These are phyloP conservation scores for Dicranocentrus wangi DNA, from an alignment of 2,888 invertebrate species.

Conservation along the genomic window DNA sequence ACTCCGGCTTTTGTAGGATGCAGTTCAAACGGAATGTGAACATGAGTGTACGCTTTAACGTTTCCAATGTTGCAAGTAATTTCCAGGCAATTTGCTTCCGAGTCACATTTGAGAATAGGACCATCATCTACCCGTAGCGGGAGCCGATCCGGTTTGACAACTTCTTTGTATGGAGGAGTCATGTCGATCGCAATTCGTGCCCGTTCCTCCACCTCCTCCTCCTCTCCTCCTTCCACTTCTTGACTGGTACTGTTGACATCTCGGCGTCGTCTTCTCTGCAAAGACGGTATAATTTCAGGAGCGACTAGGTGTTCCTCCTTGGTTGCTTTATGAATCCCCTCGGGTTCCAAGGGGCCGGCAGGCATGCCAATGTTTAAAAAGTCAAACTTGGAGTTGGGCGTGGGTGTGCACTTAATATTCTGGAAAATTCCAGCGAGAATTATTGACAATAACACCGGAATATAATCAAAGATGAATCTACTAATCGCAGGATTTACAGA, in stretches of 20 bases:
- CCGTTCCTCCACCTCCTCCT: not conserved
- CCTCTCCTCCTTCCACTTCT: not conserved
- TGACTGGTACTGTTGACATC: not conserved
- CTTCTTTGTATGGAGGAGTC: not conserved
- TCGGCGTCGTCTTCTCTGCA: not conserved
- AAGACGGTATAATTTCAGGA: not conserved
- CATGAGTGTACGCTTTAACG: constrained; percentile 1
- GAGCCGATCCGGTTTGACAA: not conserved
- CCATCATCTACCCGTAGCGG: not conserved
- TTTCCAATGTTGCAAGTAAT: not conserved
- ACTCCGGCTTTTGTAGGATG: constrained; percentile 22
- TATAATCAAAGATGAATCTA: not conserved
- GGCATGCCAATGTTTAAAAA: not conserved
- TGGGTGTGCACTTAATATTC: constrained; percentile 6
- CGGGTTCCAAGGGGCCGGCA: not conserved
- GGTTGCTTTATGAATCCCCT: not conserved
- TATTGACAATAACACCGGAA: not conserved
- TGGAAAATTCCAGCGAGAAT: not conserved
- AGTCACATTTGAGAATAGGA: not conserved
- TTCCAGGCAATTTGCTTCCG: constrained; percentile 27
- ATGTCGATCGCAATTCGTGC: constrained; percentile 14
- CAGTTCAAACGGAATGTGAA: constrained; percentile 39
- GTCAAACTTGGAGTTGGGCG: not conserved
- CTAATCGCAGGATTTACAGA: not conserved
- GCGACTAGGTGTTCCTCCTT: not conserved